Evolutionary conservation across 2,113 vertebrate genomes (phyloP).

Genomic region (Aspidoscelis tigris): DNA sequence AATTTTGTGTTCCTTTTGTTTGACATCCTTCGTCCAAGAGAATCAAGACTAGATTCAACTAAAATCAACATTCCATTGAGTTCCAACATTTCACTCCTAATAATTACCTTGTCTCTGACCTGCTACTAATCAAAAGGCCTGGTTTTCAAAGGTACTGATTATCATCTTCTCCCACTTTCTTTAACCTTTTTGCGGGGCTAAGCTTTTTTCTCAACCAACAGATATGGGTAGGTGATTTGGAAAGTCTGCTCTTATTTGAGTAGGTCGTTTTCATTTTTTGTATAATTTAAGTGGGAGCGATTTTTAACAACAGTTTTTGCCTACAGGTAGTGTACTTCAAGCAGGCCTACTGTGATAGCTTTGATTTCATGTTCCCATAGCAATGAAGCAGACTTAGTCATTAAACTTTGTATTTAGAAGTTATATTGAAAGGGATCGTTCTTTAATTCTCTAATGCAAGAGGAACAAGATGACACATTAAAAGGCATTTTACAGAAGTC

Average conservation of each 20-base stretch:
- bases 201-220: background rate
- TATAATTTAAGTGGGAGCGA: background rate
- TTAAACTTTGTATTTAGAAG: slow-evolving; percentile 34
- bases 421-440: slow-evolving; percentile 22
- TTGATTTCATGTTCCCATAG: slow-evolving; percentile 7
- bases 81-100: background rate
- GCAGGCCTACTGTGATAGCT: background rate
- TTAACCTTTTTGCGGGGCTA: background rate
- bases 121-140: background rate
- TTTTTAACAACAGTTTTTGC: background rate
- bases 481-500: slow-evolving; percentile 55
- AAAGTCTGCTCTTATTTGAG: background rate
- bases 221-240: background rate
- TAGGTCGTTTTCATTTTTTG: background rate
- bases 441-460: background rate
- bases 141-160: background rate
- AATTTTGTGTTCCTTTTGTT: background rate
- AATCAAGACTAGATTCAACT: background rate
- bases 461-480: slow-evolving; percentile 34
- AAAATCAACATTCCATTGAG: background rate
- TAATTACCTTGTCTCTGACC: slow-evolving; percentile 1
- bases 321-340: slow-evolving; percentile 11
- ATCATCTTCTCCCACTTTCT: fast-evolving
- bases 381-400: slow-evolving; percentile 39
- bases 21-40: background rate